A percentile compares a stretch with the other conserved stretches of the same genome.
These are phyloP conservation scores for Chloroceryle inda DNA, from an alignment of 2,797 vertebrate genomes.

Conservation along the genomic window DNA sequence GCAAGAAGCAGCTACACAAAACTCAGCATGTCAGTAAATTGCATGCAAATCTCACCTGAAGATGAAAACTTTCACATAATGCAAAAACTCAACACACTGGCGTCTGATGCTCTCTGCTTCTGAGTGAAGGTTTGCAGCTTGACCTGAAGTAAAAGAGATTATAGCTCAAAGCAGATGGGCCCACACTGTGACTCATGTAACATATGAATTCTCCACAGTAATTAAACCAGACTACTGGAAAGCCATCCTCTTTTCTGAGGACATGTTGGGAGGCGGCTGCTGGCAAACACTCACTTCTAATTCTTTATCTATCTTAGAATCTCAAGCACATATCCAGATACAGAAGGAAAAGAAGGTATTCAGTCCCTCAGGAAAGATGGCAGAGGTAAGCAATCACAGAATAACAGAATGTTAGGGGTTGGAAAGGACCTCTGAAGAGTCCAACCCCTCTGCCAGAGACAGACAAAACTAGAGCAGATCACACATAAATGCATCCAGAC, in stretches of 20 bases:
- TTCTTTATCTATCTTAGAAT: neutral
- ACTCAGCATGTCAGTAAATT: neutral
- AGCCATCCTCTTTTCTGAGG: neutral
- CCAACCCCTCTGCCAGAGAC: too few relatives aligned
- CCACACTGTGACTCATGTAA: neutral
- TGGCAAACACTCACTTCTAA: neutral
- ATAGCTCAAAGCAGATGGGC: neutral
- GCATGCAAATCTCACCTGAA: conserved; percentile 86
- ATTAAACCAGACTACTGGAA: neutral
- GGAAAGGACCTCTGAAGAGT: too few relatives aligned
- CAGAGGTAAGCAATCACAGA: neutral
- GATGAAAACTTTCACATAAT: conserved; percentile 94
- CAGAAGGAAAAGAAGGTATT: neutral
- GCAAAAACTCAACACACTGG: conserved; percentile 91
- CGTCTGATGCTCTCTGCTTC: conserved; percentile 90
- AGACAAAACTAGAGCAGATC: too few relatives aligned
- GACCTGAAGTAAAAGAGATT: conserved; percentile 82
- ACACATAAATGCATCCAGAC: too few relatives aligned
- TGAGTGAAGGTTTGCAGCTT: conserved; percentile 88
- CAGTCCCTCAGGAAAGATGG: neutral
- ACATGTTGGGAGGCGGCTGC: neutral
- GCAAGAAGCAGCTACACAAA: neutral
- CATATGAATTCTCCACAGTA: neutral
- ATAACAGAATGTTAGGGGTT: too few relatives aligned
- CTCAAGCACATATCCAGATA: neutral